A percentile compares a stretch with the other conserved stretches of the same genome.
phyloP scores from a whole-genome alignment of 2,113 vertebrate species.

The Apteryx owenii region DNA sequence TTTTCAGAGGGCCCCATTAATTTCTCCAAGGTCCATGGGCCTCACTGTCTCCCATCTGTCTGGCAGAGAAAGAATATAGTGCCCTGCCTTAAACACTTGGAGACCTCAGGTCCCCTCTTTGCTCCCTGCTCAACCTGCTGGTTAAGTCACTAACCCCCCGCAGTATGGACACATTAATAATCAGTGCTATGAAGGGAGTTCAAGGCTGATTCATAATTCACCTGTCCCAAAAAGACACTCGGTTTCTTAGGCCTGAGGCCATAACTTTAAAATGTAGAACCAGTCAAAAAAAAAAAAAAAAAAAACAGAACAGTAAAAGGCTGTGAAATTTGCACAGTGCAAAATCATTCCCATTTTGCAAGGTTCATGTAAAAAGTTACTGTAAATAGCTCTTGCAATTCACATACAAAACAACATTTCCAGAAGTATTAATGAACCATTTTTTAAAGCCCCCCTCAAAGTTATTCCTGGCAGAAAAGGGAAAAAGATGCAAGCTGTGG shows the following conservation, averaged over 20 bases:
- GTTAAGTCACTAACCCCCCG: slow-evolving; percentile 57
- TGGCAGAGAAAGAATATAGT: slow-evolving; percentile 57
- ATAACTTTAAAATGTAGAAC: slow-evolving; percentile 57
- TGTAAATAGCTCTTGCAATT: slow-evolving; percentile 52
- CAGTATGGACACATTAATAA: slow-evolving; percentile 61
- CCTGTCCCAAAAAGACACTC: slow-evolving; percentile 61
- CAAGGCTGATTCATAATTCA: slow-evolving; percentile 68
- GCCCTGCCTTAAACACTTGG: slow-evolving; percentile 49
- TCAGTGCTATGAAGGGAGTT: slow-evolving; percentile 44
- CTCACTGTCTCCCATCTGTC: slow-evolving; percentile 66
- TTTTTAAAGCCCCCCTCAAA: slow-evolving; percentile 21
- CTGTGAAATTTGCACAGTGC: neutral
- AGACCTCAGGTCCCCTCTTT: slow-evolving; percentile 51
- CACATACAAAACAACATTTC: slow-evolving; percentile 59
- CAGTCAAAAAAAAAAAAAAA: neutral
- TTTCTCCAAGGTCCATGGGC: slow-evolving; percentile 55
- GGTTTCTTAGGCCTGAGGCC: neutral
- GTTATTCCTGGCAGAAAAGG: slow-evolving; percentile 67
- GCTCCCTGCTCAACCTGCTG: slow-evolving; percentile 50
- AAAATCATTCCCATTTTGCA: neutral
- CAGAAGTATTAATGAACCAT: slow-evolving; percentile 59
- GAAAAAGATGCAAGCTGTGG: slow-evolving; percentile 65
- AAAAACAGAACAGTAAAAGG: slow-evolving; percentile 13
- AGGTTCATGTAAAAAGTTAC: slow-evolving; percentile 39
- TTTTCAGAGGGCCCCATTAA: slow-evolving; percentile 56